Conservation (phyloP, 2,888 invertebrate genomes). For the Hirudinaria manillensis region DNA sequence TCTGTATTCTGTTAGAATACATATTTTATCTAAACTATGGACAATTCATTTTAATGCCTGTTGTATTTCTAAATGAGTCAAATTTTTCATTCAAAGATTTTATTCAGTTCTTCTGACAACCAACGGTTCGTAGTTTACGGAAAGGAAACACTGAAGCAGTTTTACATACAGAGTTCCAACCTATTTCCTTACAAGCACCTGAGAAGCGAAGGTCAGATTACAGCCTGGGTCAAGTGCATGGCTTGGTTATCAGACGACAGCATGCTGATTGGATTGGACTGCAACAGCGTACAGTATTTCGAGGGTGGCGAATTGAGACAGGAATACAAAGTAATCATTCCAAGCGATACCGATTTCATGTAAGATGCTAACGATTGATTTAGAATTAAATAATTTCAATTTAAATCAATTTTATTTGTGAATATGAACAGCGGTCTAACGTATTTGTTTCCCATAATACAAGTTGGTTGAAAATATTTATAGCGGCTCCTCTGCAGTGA, state of each 20-base stretch:
- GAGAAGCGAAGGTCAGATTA: conserved; percentile 19
- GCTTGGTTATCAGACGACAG: conserved; percentile 24
- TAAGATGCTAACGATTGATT: background rate
- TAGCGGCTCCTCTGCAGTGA: too few relatives aligned
- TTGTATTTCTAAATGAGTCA: background rate
- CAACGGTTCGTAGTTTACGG: conserved; percentile 22
- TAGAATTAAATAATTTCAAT: too few relatives aligned
- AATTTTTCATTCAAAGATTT: background rate
- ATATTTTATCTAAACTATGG: background rate
- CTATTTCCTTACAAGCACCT: conserved; percentile 15
- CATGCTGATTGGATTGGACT: conserved; percentile 20
- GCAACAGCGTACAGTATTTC: conserved; percentile 21
- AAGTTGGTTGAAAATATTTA: background rate
- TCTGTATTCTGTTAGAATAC: conserved; percentile 12
- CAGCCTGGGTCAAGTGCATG: conserved; percentile 26
- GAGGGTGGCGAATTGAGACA: conserved; percentile 27
- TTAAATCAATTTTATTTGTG: too few relatives aligned
- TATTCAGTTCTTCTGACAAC: conserved; percentile 25
- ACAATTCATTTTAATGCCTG: background rate
- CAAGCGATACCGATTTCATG: conserved; percentile 25
- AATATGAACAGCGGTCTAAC: too few relatives aligned
- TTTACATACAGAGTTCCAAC: conserved; percentile 13
- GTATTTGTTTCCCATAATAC: background rate
- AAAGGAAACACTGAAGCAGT: conserved; percentile 7
- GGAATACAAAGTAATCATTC: conserved; percentile 17